Evolutionary conservation across 1,140 invertebrate species (phyloP), one percentile per base, ranked within the genome.

Genomic region (Leptonema lineaticorne): DNA sequence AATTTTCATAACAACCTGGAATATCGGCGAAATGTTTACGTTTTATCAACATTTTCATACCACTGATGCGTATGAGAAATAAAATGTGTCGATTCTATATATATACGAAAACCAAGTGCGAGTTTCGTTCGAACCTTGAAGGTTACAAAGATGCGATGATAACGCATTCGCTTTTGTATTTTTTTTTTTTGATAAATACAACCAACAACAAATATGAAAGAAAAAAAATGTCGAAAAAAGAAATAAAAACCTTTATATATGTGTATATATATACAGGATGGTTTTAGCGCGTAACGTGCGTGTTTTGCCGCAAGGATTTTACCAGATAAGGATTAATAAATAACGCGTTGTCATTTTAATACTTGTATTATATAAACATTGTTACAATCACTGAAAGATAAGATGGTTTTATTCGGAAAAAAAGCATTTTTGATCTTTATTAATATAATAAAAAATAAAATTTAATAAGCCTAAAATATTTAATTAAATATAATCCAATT

Each of bases 251-350:
- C 46, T 20, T 50, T 18, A 20, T 33, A 41, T 53, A n/a, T n/a
- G n/a, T n/a, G n/a, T n/a, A n/a, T n/a, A n/a, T n/a, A n/a, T n/a
- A n/a, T n/a, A n/a, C n/a, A n/a, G n/a, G n/a, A n/a, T n/a, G n/a
- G 50, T 53, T 26, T 20, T 53, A 53, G 27, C 50, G 27, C 27
- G 50, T 53, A 24, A 24, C 22, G 50, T 53, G 50, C 50, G 50
- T 53, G 50, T 53, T 53, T 14, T 24, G 22, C 24, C 50, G 50
- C 22, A 20, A 48, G 46, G 46, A 48, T 48, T 48, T 48, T 22
- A 22, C 46, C 50, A 53, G 50, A 53, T 53, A 53, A 53, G 50
- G 50, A 53, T 53, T 53, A 53, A 53, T 53, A 53, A 53, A 53
- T 53, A 53, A 53, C 50, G 50, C 22, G 50, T 9, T 24, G 50